Percentiles rank a stretch among this genome's conserved stretches.
phyloP scores from a whole-genome alignment of 2,888 invertebrate genomes.

The Drosophila putrida region DNA sequence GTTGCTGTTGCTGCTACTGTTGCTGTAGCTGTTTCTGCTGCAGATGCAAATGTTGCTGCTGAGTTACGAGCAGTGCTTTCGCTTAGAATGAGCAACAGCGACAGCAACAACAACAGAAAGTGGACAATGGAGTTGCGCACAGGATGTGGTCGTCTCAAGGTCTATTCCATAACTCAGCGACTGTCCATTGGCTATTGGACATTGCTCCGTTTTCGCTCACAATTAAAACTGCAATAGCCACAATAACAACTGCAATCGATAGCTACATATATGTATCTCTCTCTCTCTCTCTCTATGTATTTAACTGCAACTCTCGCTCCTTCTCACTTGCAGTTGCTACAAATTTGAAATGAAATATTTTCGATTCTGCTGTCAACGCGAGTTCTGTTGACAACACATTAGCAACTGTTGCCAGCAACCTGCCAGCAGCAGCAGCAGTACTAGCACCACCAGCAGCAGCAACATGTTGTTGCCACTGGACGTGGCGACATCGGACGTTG shows the following conservation, averaged over 20 bases:
- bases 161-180: conserved; percentile 59
- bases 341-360: conserved; percentile 81
- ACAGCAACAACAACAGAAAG: conserved; percentile 28
- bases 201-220: conserved; percentile 27
- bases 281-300: not conserved
- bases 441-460: conserved; percentile 46
- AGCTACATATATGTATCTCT: not conserved
- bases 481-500: conserved; percentile 64
- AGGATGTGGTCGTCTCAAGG: conserved; percentile 58
- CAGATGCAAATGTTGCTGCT: conserved; percentile 65
- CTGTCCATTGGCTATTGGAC: conserved; percentile 8
- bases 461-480: conserved; percentile 70
- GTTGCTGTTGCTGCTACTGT: conserved; percentile 23
- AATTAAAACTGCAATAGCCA: conserved; percentile 27
- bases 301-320: not conserved
- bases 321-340: conserved; percentile 39
- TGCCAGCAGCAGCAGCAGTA: conserved; percentile 52
- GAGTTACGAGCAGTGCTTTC: conserved; percentile 53
- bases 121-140: conserved; percentile 39
- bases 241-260: conserved; percentile 6
- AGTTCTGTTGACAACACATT: conserved; percentile 80
- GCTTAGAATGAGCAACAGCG: conserved; percentile 45
- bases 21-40: conserved; percentile 29
- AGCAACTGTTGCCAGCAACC: conserved; percentile 66
- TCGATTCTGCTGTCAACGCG: conserved; percentile 80